These are phyloP conservation scores for Cepphus grylle DNA, from an alignment of 2,113 vertebrate species.

Conservation along the genomic window DNA sequence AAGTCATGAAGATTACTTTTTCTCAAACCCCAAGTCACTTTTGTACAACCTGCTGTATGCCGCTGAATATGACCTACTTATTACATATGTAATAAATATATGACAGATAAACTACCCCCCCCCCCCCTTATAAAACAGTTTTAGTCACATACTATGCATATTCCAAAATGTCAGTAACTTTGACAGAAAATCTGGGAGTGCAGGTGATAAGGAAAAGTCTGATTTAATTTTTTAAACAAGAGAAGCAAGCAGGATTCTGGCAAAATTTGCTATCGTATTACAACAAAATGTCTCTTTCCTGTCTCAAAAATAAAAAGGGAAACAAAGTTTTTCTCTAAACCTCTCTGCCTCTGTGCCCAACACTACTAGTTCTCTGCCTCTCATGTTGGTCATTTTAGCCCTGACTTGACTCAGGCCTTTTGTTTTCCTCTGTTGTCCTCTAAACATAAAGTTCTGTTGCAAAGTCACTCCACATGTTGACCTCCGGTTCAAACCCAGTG, in stretches of 20 bases:
- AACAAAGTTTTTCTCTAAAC: background rate
- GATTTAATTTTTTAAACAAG: background rate
- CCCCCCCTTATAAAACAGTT: background rate
- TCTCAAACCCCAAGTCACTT: background rate
- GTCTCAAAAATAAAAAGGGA: background rate
- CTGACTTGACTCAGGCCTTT: background rate
- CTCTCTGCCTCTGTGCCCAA: background rate
- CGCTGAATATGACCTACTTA: background rate
- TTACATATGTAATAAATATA: background rate
- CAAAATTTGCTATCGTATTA: background rate
- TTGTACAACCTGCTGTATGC: accelerated
- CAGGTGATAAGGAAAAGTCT: background rate
- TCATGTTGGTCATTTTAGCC: background rate
- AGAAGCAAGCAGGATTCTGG: background rate
- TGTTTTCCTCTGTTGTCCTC: background rate
- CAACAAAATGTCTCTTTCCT: background rate
- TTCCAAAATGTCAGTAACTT: background rate
- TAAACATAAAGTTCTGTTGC: background rate
- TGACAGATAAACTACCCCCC: background rate
- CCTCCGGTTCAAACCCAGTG: background rate
- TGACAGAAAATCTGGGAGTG: background rate
- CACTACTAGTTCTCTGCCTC: background rate
- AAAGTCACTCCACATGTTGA: background rate
- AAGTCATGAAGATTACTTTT: background rate
- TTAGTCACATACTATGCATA: background rate